These are phyloP conservation scores for Phycodurus eques DNA, from an alignment of 2,113 vertebrate species.

Conservation along the genomic window DNA sequence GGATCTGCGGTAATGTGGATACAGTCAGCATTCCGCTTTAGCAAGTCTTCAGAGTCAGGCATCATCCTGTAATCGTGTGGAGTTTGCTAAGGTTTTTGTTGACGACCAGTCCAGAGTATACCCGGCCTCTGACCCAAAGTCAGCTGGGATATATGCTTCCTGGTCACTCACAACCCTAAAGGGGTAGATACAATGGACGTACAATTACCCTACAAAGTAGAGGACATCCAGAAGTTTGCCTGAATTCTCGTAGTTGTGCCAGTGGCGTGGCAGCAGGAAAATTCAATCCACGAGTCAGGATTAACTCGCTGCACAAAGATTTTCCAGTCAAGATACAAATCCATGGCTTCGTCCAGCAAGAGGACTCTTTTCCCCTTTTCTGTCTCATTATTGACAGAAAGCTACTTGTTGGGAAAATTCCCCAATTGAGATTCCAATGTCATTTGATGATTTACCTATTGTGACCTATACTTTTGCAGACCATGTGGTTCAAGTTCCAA, in stretches of 20 bases:
- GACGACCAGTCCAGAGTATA: too few species aligned
- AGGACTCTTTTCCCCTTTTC: slow-evolving; percentile 7
- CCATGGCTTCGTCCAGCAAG: background rate
- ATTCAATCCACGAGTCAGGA: slow-evolving; percentile 12
- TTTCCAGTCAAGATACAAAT: slow-evolving; percentile 5
- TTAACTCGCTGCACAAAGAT: slow-evolving; percentile 1
- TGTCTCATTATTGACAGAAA: background rate
- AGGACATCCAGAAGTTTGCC: too few species aligned
- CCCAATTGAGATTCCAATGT: background rate
- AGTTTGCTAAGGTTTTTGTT: too few species aligned
- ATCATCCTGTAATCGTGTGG: too few species aligned
- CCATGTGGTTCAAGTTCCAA: too few species aligned
- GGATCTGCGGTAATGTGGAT: slow-evolving; percentile 1
- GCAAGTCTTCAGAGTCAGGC: background rate
- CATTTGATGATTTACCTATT: too few species aligned
- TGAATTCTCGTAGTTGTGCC: slow-evolving; percentile 7
- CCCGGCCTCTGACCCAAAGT: too few species aligned
- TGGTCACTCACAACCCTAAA: too few species aligned
- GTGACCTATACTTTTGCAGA: too few species aligned
- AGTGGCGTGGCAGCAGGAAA: background rate
- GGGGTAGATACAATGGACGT: too few species aligned
- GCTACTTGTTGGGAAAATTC: background rate
- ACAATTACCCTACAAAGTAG: too few species aligned
- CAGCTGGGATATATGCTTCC: too few species aligned
- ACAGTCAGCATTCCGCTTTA: background rate